Conservation (phyloP, 2,113 vertebrate genomes). For the Xenopus tropicalis region UCB_Xtro_10.0 CM004449.2:108026001-108026500, state of each 20-base stretch:
- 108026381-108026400: neutral
- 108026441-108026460: no score
- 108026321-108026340: slow-evolving; percentile 5
- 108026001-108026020: no score
- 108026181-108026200: slow-evolving; percentile 14
- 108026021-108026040: no score
- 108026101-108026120: slow-evolving; percentile 3
- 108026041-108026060: no score
- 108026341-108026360: no score
- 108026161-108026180: slow-evolving; percentile 26
- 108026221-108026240: slow-evolving; percentile 5
- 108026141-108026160: slow-evolving; percentile 7
- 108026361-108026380: no score
- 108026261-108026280: neutral
- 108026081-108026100: no score
- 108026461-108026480: no score
- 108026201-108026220: slow-evolving; percentile 4
- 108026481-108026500: no score
- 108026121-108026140: slow-evolving; percentile 3
- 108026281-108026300: slow-evolving; percentile 11
- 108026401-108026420: neutral
- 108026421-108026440: neutral
- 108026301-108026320: slow-evolving; percentile 7
- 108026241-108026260: neutral
- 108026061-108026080: no score